Evolutionary conservation across 1,140 invertebrate genomes (phyloP).

Genomic region (Dendrolimus punctatus): DNA sequence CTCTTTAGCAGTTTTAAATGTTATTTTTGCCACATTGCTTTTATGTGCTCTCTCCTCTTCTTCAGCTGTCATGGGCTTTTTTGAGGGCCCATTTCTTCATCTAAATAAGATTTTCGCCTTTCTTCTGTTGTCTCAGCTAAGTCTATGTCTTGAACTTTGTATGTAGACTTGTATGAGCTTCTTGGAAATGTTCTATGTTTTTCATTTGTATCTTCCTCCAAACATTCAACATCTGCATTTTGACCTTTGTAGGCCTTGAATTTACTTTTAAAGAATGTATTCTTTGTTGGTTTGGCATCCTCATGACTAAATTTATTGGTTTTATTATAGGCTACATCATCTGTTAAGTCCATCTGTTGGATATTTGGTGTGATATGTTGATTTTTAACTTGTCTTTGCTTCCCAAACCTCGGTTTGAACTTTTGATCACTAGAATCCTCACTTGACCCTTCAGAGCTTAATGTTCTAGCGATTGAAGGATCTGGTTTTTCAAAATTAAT

Average conservation of each 20-base stretch:
- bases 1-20: slow-evolving; percentile 59
- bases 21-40: slow-evolving; percentile 52
- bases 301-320: too few relatives aligned
- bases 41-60: slow-evolving; percentile 49
- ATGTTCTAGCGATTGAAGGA: slow-evolving; percentile 14
- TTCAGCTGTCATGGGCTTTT: slow-evolving; percentile 26
- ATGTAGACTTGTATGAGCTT: too few relatives aligned
- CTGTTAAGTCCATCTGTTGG: background rate
- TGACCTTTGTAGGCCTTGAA: too few relatives aligned
- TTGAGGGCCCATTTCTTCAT: slow-evolving; percentile 6
- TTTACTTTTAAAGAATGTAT: too few relatives aligned
- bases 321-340: too few relatives aligned
- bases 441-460: slow-evolving; percentile 20
- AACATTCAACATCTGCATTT: too few relatives aligned
- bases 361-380: background rate
- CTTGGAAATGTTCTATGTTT: too few relatives aligned
- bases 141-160: too few relatives aligned
- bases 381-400: slow-evolving; percentile 4
- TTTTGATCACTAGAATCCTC: slow-evolving; percentile 24
- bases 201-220: too few relatives aligned
- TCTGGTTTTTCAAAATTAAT: slow-evolving; percentile 7
- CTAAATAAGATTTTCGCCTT: slow-evolving; percentile 5
- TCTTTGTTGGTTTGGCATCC: too few relatives aligned
- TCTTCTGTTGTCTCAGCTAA: slow-evolving; percentile 1
- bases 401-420: slow-evolving; percentile 33